A percentile compares a stretch with the other conserved stretches of the same genome.
Conservation (phyloP, 2,797 vertebrate genomes). For the Amphiprion clarkii region DNA sequence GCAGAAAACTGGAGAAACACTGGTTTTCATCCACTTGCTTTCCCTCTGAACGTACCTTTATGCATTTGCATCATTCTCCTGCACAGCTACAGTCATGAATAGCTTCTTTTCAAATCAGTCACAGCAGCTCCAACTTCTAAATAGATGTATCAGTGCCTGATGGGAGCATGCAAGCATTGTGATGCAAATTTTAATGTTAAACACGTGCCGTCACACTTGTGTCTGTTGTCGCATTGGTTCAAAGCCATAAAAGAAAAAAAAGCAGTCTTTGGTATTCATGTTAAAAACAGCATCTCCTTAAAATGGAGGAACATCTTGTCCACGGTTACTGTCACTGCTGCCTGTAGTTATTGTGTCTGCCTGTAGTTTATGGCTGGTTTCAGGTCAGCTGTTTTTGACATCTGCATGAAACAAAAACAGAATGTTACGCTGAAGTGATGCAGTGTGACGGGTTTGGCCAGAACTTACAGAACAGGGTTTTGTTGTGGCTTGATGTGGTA, state of each 20-base stretch:
- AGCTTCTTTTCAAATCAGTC: slow-evolving; percentile 2
- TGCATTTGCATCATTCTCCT: neutral
- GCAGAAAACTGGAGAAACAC: neutral
- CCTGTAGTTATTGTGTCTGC: slow-evolving; percentile 19
- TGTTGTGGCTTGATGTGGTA: neutral
- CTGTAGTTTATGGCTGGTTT: slow-evolving; percentile 20
- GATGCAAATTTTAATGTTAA: neutral
- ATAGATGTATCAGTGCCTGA: neutral
- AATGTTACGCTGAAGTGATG: slow-evolving; percentile 22
- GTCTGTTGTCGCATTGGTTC: neutral
- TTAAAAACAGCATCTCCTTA: neutral
- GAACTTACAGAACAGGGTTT: neutral
- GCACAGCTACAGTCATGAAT: neutral
- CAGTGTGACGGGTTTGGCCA: slow-evolving; percentile 26
- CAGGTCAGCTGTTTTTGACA: slow-evolving; percentile 42
- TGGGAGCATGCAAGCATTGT: neutral
- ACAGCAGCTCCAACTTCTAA: neutral
- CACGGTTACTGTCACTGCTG: neutral
- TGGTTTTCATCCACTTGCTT: neutral
- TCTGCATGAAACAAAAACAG: slow-evolving; percentile 30
- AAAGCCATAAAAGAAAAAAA: neutral
- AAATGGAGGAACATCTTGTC: neutral
- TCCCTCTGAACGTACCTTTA: neutral
- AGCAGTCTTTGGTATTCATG: neutral
- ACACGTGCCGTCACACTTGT: neutral